Base-by-base conservation (phyloP, 1,140 invertebrate species). In the Bombyx mandarina region DNA sequence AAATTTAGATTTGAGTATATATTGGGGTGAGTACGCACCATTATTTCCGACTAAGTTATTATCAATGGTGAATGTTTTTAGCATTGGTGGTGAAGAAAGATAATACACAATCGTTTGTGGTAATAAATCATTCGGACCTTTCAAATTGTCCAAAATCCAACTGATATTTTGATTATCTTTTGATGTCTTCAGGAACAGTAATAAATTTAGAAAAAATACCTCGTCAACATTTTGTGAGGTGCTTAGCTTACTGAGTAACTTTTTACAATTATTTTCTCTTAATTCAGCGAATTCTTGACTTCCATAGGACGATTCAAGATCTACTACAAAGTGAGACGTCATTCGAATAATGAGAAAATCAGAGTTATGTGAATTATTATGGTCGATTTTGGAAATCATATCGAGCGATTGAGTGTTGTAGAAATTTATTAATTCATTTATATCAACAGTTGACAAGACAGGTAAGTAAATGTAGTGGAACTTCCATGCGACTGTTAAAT, bases 401-500 rank as follows among this genome's bases (percentile, higher is more conserved):
- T 35, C 26, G 2, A 35, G 26, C 26, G 26, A 35, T 35, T 35
- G 2, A 8, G 50, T 64, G 62, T 60, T 57, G 58, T 79, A 82
- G 57, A 80, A 80, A 46, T 73, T 55, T 58, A 87, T 80, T 45
- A 87, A 74, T 64, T 80, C 76, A 64, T 85, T 79, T 45, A 82
- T 62, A 43, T 71, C 65, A 44, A 63, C 71, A n/a, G 69, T 62
- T 46, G 80, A 77, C 12, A 77, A 75, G 67, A 87, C 82, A n/a
- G 82, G 79, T 58, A 87, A 66, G 70, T 75, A 85, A 67, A 87
- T 73, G 44, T 87, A 87, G 49, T 85, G 74, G 57, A 82, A 87
- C 58, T 85, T 87, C 82, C 82, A 87, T 50, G 68, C 75, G 4
- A 79, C 63, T 8, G 82, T 72, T 43, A 85, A 61, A 62, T 84